phyloP scores from a whole-genome alignment of 2,888 invertebrate species.

The Agrochola litura region DNA sequence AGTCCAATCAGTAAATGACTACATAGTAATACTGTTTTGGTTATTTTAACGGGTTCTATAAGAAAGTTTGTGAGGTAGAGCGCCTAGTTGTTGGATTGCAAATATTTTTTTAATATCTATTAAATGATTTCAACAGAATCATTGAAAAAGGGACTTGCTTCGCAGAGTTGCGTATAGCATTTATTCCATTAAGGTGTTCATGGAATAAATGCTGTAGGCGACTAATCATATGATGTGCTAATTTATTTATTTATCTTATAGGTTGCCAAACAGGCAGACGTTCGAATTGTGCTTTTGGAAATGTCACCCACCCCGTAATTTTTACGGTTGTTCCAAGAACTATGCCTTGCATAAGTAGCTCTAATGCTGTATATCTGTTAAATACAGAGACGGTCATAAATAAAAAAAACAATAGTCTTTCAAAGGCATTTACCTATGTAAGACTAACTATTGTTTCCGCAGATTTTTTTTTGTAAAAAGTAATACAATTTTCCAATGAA shows the following conservation, averaged over 20 bases:
- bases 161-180: no score
- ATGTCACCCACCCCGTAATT: no score
- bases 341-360: background rate
- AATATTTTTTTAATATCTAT: background rate
- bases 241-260: background rate
- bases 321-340: background rate
- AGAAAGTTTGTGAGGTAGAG: slow-evolving; percentile 63
- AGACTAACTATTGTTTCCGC: background rate
- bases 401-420: background rate
- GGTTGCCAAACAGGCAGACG: background rate
- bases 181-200: no score
- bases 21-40: slow-evolving; percentile 71
- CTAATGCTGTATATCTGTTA: background rate
- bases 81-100: slow-evolving; percentile 24
- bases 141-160: background rate
- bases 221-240: background rate
- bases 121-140: background rate
- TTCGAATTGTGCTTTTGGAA: background rate
- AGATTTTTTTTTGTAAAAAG: background rate
- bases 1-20: slow-evolving; percentile 74
- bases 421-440: no score
- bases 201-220: no score
- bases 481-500: background rate
- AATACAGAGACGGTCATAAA: background rate
- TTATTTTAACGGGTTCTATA: slow-evolving; percentile 69